Evolutionary conservation across 2,113 vertebrate species (phyloP).

Genomic region (Vidua chalybeata): DNA sequence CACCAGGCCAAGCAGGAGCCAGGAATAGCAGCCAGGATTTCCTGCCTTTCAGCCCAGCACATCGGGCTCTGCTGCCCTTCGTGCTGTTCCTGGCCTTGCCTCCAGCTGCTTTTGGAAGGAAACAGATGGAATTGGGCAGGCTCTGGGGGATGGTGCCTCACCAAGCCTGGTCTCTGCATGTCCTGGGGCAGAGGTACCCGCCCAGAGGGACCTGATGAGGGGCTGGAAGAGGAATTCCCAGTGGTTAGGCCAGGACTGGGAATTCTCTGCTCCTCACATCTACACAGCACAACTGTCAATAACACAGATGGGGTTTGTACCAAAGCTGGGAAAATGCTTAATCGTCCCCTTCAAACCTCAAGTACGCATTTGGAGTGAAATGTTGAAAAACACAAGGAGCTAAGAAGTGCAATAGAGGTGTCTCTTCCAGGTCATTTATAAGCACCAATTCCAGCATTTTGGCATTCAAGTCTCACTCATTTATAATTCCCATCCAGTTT

Average conservation of each 20-base stretch:
- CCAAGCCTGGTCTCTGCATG: background rate
- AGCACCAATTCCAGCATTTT: background rate
- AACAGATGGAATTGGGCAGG: background rate
- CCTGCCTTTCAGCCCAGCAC: constrained; percentile 26
- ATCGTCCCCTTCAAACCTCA: background rate
- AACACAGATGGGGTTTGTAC: background rate
- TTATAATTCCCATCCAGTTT: background rate
- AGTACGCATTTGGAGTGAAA: background rate
- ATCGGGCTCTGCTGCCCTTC: background rate
- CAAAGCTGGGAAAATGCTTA: background rate
- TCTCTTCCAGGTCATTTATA: background rate
- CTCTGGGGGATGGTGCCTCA: background rate
- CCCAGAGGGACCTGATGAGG: background rate
- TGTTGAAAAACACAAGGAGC: background rate
- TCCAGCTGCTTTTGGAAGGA: background rate
- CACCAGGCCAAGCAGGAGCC: background rate
- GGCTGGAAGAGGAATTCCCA: background rate
- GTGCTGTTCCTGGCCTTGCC: background rate
- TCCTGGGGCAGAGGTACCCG: background rate
- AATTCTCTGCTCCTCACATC: background rate
- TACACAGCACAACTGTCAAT: background rate
- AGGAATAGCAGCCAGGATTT: constrained; percentile 52
- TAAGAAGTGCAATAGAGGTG: background rate
- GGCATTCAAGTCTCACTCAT: background rate
- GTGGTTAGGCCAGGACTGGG: background rate